These are phyloP conservation scores for Spodoptera picta DNA, from an alignment of 2,888 invertebrate genomes.

Conservation along the genomic window DNA sequence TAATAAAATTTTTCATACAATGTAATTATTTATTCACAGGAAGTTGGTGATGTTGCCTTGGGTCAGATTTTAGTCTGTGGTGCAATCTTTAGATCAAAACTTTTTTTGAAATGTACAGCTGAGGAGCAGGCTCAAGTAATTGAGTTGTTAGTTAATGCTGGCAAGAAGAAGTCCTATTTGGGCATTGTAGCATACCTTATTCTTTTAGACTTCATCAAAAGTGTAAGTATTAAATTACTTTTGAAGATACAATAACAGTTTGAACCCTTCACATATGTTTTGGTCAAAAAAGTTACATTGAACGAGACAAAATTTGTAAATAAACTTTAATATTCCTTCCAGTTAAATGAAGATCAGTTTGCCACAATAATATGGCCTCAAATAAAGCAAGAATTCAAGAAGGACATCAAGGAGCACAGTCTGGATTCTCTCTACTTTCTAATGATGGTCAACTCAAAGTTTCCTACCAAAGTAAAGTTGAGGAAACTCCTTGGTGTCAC, in stretches of 20 bases:
- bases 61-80: conserved; percentile 92
- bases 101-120: conserved; percentile 82
- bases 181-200: conserved; percentile 89
- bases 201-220: conserved; percentile 88
- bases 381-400: conserved; percentile 89
- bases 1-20: too few species aligned
- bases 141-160: conserved; percentile 82
- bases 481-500: conserved; percentile 87
- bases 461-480: conserved; percentile 85
- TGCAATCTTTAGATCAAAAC: conserved; percentile 90
- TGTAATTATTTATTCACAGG: conserved; percentile 78
- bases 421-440: conserved; percentile 91
- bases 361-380: conserved; percentile 88
- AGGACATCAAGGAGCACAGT: conserved; percentile 90
- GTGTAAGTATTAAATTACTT: conserved; percentile 74
- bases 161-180: conserved; percentile 90
- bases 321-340: conserved; percentile 56
- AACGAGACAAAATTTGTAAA: not conserved
- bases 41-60: conserved; percentile 92
- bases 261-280: not conserved
- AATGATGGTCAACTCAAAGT: conserved; percentile 79
- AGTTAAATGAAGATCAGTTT: conserved; percentile 88
- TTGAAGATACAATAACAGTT: not conserved
- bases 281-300: too few species aligned
- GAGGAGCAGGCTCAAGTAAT: conserved; percentile 83